Base-by-base conservation (phyloP, 1,140 invertebrate genomes). In the Drosophila simulans region DNA sequence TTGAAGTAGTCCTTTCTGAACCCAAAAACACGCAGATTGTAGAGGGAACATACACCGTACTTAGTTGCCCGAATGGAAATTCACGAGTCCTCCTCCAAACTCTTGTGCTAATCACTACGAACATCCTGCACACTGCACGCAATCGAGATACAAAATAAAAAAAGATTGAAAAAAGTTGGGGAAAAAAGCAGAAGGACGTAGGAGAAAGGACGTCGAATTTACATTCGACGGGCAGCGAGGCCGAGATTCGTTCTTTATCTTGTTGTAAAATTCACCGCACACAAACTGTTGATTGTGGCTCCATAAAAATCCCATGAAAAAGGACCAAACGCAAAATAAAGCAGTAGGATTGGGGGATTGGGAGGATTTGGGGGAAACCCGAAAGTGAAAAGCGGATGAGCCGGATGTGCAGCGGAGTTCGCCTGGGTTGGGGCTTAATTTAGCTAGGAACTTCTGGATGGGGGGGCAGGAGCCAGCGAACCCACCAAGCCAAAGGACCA, bases 241-340 rank as follows among this genome's bases (percentile, higher is more conserved):
- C 49, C 60, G 57, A 80, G 58, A 49, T 84, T 77, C 64, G 63
- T 88, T 84, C 82, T 88, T 86, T 81, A 89, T 88, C 77, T 88
- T 82, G 77, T 91, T 91, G 90, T 91, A 82, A 91, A 91, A 91
- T 91, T 85, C 90, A 84, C 86, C 86, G 86, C 90, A 91, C 90
- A 91, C 90, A 91, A 91, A 90, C 89, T 91, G 89, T 91, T 91
- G 89, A 91, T 91, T 91, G 89, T 74, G 89, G 89, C 80, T 80
- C 89, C 89, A 91, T 91, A 91, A 91, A 91, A 91, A 91, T 91
- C 71, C 89, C 84, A 85, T 90, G 80, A 85, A 89, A 90, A 90
- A 70, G 52, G 77, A 39, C 39, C 69, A 53, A 65, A 45, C 12
- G 39, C 52, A n/a, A 22, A 57, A 27, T 37, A 56, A 42, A 49